Conservation (phyloP, 2,888 invertebrate genomes). For the Cyclophora punctaria region DNA sequence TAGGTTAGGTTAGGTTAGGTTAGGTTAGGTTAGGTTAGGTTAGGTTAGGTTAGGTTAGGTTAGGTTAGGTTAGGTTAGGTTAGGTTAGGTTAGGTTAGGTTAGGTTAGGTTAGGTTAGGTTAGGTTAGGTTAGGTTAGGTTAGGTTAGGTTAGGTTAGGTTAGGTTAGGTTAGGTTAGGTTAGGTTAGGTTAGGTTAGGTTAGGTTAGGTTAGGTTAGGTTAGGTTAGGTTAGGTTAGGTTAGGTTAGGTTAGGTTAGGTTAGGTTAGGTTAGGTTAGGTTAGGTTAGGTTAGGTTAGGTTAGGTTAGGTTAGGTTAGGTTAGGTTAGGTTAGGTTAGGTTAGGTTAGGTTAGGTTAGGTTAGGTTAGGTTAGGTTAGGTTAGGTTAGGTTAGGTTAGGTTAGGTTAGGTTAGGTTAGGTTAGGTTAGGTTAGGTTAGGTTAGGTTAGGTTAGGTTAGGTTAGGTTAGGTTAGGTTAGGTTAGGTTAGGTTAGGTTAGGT, state of each 20-base stretch:
- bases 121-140: constrained; percentile 20
- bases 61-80: constrained; percentile 22
- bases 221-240: constrained; percentile 8
- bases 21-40: constrained; percentile 22
- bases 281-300: constrained; percentile 19
- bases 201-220: constrained; percentile 4
- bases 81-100: constrained; percentile 24
- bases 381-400: constrained; percentile 17
- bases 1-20: constrained; percentile 18
- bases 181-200: constrained; percentile 19
- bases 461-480: constrained; percentile 10
- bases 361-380: constrained; percentile 16
- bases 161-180: constrained; percentile 18
- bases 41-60: constrained; percentile 21
- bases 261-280: constrained; percentile 20
- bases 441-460: constrained; percentile 12
- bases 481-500: constrained; percentile 9
- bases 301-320: constrained; percentile 18
- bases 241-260: constrained; percentile 19
- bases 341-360: constrained; percentile 17
- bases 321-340: constrained; percentile 19
- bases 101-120: constrained; percentile 22
- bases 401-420: constrained; percentile 16
- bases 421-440: constrained; percentile 15
- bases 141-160: constrained; percentile 20